Percentiles rank a stretch among this genome's conserved stretches.
phyloP scores from a whole-genome alignment of 1,140 invertebrate genomes.

The Galleria mellonella region DNA sequence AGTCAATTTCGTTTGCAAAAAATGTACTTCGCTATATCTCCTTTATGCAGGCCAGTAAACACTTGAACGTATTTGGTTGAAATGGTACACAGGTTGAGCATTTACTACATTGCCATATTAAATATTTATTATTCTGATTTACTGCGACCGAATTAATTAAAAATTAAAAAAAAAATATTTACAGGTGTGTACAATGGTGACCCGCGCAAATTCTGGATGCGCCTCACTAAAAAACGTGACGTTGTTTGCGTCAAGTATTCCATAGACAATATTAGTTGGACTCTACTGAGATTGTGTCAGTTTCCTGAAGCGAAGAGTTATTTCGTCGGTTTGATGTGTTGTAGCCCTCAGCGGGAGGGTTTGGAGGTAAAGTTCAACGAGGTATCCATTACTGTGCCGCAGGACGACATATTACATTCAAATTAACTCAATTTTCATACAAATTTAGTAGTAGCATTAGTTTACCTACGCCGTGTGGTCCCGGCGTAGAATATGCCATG shows the following conservation, averaged over 20 bases:
- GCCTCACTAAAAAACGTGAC: slow-evolving; percentile 26
- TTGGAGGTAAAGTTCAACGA: slow-evolving; percentile 32
- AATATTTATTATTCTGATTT: no score
- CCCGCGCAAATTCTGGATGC: slow-evolving; percentile 44
- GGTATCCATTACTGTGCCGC: slow-evolving; percentile 19
- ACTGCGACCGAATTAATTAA: no score
- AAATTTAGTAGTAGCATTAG: not conserved
- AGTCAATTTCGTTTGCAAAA: no score
- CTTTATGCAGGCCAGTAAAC: no score
- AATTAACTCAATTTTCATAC: slow-evolving; percentile 17
- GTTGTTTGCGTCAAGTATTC: slow-evolving; percentile 49
- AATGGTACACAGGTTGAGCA: no score
- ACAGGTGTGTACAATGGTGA: slow-evolving; percentile 38
- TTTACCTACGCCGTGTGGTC: no score
- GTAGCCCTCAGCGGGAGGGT: slow-evolving; percentile 32
- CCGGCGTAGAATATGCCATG: no score
- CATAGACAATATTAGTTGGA: slow-evolving; percentile 32
- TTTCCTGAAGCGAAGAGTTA: slow-evolving; percentile 19
- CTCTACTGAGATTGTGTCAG: slow-evolving; percentile 33
- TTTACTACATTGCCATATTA: no score
- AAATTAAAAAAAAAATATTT: not conserved
- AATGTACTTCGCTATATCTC: no score
- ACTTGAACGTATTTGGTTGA: no score
- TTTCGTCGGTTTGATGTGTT: slow-evolving; percentile 38
- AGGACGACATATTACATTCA: slow-evolving; percentile 36